Conservation (phyloP, 2,113 vertebrate species). For the Noctilio leporinus region DNA sequence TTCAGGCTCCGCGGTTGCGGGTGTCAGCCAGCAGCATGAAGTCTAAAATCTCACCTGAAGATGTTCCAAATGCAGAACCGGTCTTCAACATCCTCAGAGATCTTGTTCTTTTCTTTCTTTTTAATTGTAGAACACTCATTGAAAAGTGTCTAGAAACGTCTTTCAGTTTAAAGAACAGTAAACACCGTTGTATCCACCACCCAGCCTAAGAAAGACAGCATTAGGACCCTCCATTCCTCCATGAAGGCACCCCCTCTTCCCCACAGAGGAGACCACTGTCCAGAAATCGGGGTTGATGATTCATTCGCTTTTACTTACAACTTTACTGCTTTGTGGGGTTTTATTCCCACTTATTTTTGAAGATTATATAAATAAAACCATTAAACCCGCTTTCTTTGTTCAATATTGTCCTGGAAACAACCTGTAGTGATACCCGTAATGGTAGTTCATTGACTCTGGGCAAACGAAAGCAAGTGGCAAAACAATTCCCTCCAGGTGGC, state of each 20-base stretch:
- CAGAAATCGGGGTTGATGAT: not conserved
- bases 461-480: not conserved
- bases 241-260: not conserved
- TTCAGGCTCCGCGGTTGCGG: not conserved
- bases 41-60: not conserved
- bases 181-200: not conserved
- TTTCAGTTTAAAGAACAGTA: not conserved
- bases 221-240: accelerated
- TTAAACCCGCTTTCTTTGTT: not conserved
- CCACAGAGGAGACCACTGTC: not conserved
- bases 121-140: not conserved
- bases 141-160: not conserved
- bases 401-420: not conserved
- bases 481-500: not conserved
- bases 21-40: not conserved
- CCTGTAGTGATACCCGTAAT: accelerated
- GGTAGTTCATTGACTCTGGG: not conserved
- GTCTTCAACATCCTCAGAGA: not conserved
- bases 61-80: not conserved
- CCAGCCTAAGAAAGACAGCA: not conserved
- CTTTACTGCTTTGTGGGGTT: not conserved
- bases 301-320: not conserved
- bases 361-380: not conserved
- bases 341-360: not conserved
- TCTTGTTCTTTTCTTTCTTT: not conserved